Percentiles rank a stretch among this genome's conserved stretches.
Conservation (phyloP, 2,888 invertebrate genomes). For the Drosophila rellima region DNA sequence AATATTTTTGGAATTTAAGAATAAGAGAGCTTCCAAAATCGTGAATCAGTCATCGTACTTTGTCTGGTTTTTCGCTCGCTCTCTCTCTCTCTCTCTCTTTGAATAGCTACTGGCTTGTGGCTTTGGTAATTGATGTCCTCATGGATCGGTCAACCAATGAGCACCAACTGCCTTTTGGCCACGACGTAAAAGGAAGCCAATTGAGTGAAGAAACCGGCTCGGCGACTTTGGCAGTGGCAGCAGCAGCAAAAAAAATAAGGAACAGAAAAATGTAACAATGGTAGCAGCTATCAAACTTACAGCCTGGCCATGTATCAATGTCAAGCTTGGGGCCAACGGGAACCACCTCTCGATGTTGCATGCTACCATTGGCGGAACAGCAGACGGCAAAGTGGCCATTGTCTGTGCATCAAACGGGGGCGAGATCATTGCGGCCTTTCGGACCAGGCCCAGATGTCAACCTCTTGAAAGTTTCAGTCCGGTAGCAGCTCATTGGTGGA, state of each 20-base stretch:
- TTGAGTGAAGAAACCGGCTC: conserved; percentile 50
- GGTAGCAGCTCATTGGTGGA: conserved; percentile 71
- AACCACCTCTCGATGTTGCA: conserved; percentile 45
- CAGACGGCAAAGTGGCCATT: conserved; percentile 57
- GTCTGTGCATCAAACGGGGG: conserved; percentile 55
- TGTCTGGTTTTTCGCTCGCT: not conserved
- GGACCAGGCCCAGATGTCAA: conserved; percentile 68
- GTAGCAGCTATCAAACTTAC: conserved; percentile 74
- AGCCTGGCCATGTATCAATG: conserved; percentile 77
- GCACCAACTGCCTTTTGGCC: conserved; percentile 36
- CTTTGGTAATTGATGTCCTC: conserved; percentile 52
- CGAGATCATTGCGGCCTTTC: conserved; percentile 31
- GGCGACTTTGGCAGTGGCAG: conserved; percentile 19
- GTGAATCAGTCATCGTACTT: not conserved
- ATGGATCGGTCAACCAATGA: conserved; percentile 56
- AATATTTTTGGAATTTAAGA: not conserved
- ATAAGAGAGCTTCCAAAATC: not conserved
- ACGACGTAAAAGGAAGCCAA: conserved; percentile 39
- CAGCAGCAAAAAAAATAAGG: not conserved
- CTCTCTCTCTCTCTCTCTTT: not conserved
- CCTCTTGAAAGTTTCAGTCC: conserved; percentile 44
- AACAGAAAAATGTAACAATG: conserved; percentile 67
- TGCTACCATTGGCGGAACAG: conserved; percentile 44
- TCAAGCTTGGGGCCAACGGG: conserved; percentile 60
- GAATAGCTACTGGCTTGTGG: conserved; percentile 3